These are phyloP conservation scores for Etheostoma spectabile DNA, from an alignment of 2,113 vertebrate genomes.

Conservation along the genomic window DNA sequence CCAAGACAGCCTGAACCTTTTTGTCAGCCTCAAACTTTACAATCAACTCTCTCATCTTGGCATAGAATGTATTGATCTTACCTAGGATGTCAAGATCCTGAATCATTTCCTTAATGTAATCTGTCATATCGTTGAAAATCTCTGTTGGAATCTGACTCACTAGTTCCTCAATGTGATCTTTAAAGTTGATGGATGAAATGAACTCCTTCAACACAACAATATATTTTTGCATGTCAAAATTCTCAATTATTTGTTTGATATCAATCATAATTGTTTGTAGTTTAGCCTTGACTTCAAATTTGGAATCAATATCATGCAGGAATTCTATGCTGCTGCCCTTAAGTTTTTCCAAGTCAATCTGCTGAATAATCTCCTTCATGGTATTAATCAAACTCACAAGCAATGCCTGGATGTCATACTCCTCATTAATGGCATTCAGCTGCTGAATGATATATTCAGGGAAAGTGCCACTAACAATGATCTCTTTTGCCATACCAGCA, in stretches of 20 bases:
- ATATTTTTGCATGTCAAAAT: constrained; percentile 78
- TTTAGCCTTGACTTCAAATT: constrained; percentile 80
- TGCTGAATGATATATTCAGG: constrained; percentile 80
- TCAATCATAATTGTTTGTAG: constrained; percentile 77
- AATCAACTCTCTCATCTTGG: constrained; percentile 80
- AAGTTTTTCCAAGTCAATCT: constrained; percentile 82
- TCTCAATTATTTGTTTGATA: constrained; percentile 81
- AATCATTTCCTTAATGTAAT: constrained; percentile 73
- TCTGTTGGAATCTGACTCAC: constrained; percentile 70
- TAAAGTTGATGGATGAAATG: constrained; percentile 68
- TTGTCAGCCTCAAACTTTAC: constrained; percentile 85
- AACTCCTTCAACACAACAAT: constrained; percentile 75
- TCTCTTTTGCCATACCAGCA: constrained; percentile 80
- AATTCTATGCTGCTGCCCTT: constrained; percentile 80
- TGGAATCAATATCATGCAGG: constrained; percentile 84
- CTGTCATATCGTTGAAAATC: constrained; percentile 72
- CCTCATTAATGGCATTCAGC: constrained; percentile 82
- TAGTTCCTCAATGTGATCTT: constrained; percentile 65
- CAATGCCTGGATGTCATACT: constrained; percentile 82
- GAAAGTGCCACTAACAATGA: constrained; percentile 76
- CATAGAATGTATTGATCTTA: constrained; percentile 81
- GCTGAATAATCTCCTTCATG: constrained; percentile 73
- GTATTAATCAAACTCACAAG: constrained; percentile 80
- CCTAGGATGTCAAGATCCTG: constrained; percentile 83
- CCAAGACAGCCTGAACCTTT: constrained; percentile 83